Conservation (phyloP, 2,797 vertebrate genomes). For the Furcifer pardalis region DNA sequence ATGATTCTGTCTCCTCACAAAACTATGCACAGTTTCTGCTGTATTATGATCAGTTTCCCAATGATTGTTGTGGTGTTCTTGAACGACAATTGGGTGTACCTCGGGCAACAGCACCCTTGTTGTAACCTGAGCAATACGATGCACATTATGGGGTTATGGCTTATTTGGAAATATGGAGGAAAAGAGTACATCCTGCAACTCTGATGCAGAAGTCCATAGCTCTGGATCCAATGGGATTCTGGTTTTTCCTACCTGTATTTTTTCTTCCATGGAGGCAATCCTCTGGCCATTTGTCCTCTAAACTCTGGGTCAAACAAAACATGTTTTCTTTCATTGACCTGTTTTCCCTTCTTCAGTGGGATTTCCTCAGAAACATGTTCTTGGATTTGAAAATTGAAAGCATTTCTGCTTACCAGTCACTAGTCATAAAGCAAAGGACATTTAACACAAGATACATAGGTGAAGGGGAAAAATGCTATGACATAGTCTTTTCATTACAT, state of each 20-base stretch:
- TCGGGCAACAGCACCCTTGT: too few species aligned
- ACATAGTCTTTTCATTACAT: too few species aligned
- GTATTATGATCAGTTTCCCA: background rate
- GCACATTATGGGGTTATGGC: conserved; percentile 27
- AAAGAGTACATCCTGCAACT: conserved; percentile 22
- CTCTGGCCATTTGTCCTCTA: background rate
- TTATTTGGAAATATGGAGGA: conserved; percentile 53
- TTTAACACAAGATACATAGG: too few species aligned
- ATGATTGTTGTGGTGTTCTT: too few species aligned
- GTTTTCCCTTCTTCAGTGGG: too few species aligned
- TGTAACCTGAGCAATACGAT: background rate
- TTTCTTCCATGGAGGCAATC: background rate
- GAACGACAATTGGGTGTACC: too few species aligned
- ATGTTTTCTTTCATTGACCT: too few species aligned
- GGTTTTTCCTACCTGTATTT: background rate
- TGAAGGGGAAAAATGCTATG: too few species aligned
- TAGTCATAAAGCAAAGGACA: too few species aligned
- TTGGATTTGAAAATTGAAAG: too few species aligned
- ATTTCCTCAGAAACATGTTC: too few species aligned
- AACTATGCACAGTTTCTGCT: background rate
- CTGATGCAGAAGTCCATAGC: background rate
- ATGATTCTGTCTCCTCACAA: background rate
- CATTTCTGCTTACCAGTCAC: too few species aligned
- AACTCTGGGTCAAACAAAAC: background rate
- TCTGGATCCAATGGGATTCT: background rate